Base-by-base conservation (phyloP, 92 coral and sea anemone species). In the Isaurus tuberculatus region DNA sequence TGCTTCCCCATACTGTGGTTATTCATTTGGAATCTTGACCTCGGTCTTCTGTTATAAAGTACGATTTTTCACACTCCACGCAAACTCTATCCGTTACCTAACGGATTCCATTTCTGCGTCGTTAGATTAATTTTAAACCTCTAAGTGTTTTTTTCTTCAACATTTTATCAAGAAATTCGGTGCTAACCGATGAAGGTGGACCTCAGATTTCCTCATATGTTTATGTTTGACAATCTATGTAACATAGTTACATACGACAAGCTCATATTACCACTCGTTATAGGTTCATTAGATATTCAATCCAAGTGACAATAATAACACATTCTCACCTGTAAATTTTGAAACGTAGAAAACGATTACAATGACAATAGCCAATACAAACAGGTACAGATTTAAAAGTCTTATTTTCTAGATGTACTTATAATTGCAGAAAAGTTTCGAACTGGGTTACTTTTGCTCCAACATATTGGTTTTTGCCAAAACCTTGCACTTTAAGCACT, bases 1-100 rank as follows among this genome's bases (percentile, higher is more conserved):
- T 58, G 67, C 15, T 58, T 77, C 5, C 67, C 82, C 69, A 77
- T 77, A 19, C 55, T 57, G 37, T 65, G 82, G 48, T 77, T 77
- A 55, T 77, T 77, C 82, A 77, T 77, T 19, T 34, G 43, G 80
- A 22, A 4, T 31, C 27, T 30, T 5, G 34, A 32, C 11, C n/a
- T n/a, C n/a, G n/a, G n/a, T n/a, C n/a, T n/a, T n/a, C n/a, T n/a
- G n/a, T n/a, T n/a, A n/a, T n/a, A n/a, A n/a, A n/a, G n/a, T n/a
- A n/a, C n/a, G n/a, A n/a, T 20, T 44, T 53, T 26, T 32, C 51
- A 32, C 31, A 61, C 82, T 58, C 58, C 34, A 34, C 11, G 22
- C 10, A 55, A 22, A 33, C 22, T 32, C 69, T 36, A 16, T 25
- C 46, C 53, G 40, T 77, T 77, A 14, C n/a, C 28, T n/a, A 5